Base-by-base conservation (phyloP, 2,797 vertebrate genomes). In the Sebastes taczanowskii region DNA sequence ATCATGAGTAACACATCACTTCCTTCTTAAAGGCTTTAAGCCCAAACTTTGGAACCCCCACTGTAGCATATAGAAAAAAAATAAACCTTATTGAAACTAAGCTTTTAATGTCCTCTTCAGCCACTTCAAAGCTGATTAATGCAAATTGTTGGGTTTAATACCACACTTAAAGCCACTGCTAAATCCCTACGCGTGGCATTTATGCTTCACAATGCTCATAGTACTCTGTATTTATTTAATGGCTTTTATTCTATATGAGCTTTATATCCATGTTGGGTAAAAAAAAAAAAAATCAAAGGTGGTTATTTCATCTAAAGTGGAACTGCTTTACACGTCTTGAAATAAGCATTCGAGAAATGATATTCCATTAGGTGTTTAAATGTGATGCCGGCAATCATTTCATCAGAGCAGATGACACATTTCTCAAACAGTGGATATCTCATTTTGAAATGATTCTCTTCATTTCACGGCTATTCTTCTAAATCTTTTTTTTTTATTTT, bases 101-200 rank as follows among this genome's bases (percentile, higher is more conserved):
- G 75, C 82, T 71, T 71, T 85, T 69, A 83, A 81, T 77, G 69
- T 70, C 52, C 78, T 76, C 81, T 70, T 84, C 58, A 84, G 58
- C 65, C 59, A 74, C 75, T 83, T 81, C 67, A 78, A 66, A 82
- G 81, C 70, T 85, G 80, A 85, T 83, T 78, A 69, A 86, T 80
- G 75, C 75, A 75, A 82, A 78, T 71, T 78, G 71, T 82, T 59
- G 67, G 78, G 18, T 82, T 87, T 71, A 77, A 83, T 55, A 61
- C 65, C 64, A 63, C 7, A 82, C 71, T 85, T 77, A 59, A 78
- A 53, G 71, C 61, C 62, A 27, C 35, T 16, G 74, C 42, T 59
- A 62, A 73, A 74, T 75, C 74, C 63, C 56, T 60, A 6, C 63
- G 71, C 58, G 35, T 80, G 9, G 16, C 34, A 63, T 69, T 88